Base-by-base conservation (phyloP, 2,797 vertebrate species). In the Bryconaethiops microstoma region DNA sequence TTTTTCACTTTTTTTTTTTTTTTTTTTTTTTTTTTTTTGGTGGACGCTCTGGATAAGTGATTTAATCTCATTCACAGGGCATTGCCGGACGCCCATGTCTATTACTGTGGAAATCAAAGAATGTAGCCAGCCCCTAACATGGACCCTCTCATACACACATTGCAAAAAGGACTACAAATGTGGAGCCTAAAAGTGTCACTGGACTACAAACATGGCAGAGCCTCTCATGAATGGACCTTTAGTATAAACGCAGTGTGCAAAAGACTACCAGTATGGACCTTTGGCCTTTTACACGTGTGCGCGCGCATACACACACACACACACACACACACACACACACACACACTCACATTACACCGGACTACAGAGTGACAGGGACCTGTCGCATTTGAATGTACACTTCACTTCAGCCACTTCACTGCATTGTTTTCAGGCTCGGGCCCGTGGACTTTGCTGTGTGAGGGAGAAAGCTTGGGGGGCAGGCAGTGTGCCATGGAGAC, bases 81-180 rank as follows among this genome's bases (percentile, higher is more conserved):
- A 95, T 91, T 94, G 94, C 91, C 94, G 94, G 94, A 94, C 89
- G 92, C 94, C 94, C 94, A 95, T 95, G 93, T 95, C 94, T 94
- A 93, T 95, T 95, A 95, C 94, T 93, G 93, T 95, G 94, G 94
- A 95, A 94, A 95, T 93, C 95, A 95, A 93, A 95, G 94, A 95
- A 95, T 95, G 95, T 95, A 95, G 94, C 94, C 94, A 94, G 92
- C 93, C 93, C 92, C 93, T 93, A 93, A 94, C 92, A 94, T 89
- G 93, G 94, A 94, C 92, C 90, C 91, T 92, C 90, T 91, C 92
- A 92, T 88, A 93, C 90, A 91, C 79, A 91, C 90, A 93, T 92
- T 92, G 92, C 92, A 93, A 93, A 93, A 94, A 76, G 91, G 90
- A 94, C 91, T 88, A 83, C 92, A 90, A 90, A 85, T 76, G 78